Conservation (phyloP, 2,888 invertebrate genomes). For the Acronicta aceris region DNA sequence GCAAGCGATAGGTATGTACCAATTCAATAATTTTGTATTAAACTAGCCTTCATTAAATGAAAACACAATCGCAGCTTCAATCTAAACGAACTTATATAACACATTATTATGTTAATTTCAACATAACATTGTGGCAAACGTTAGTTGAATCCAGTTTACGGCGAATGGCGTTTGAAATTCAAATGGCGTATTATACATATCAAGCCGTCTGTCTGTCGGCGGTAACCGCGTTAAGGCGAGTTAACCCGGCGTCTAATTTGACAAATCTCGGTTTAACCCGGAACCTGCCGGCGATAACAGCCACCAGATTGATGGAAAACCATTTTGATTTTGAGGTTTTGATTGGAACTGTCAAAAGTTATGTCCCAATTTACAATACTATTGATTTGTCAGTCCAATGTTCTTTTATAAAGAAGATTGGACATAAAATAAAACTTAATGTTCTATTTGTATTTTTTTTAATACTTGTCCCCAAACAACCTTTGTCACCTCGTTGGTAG, state of each 20-base stretch:
- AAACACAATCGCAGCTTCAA: slow-evolving; percentile 3
- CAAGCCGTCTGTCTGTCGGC: slow-evolving; percentile 65
- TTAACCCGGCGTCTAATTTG: slow-evolving; percentile 68
- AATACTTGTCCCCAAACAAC: no score
- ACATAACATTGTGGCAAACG: slow-evolving; percentile 56
- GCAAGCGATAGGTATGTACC: no score
- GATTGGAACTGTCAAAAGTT: neutral
- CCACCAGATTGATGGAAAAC: slow-evolving; percentile 23
- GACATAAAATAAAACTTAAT: no score
- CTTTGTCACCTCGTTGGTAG: no score
- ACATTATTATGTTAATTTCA: slow-evolving; percentile 56
- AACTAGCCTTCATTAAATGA: slow-evolving; percentile 1
- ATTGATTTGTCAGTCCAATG: no score
- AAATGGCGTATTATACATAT: slow-evolving; percentile 70
- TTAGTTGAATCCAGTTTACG: slow-evolving; percentile 57
- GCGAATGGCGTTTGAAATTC: slow-evolving; percentile 67
- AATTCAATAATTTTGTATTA: no score
- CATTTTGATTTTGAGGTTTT: slow-evolving; percentile 14
- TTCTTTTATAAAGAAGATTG: no score
- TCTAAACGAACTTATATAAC: slow-evolving; percentile 40
- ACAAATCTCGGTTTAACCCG: slow-evolving; percentile 64
- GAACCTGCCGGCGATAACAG: slow-evolving; percentile 34
- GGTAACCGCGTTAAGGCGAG: slow-evolving; percentile 66
- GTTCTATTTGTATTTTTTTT: no score
- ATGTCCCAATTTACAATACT: neutral